A percentile compares a stretch with the other conserved stretches of the same genome.
These are phyloP conservation scores for Drosophila kanapiae DNA, from an alignment of 1,140 invertebrate species.

Conservation along the genomic window DNA sequence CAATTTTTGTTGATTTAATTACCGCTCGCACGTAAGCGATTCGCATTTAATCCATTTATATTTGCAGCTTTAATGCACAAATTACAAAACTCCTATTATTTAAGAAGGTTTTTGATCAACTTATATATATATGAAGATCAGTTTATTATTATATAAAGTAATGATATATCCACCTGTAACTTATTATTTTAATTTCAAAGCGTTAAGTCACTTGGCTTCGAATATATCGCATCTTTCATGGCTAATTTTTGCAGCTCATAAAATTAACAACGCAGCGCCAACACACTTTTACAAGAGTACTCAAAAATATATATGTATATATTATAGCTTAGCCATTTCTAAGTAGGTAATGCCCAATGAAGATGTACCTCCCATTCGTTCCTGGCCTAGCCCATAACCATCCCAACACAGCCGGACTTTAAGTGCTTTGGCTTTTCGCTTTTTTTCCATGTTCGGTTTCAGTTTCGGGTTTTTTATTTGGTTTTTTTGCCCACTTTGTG, in stretches of 20 bases:
- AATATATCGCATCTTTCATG: slow-evolving; percentile 5
- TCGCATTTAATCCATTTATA: slow-evolving; percentile 5
- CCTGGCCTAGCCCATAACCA: slow-evolving; percentile 21
- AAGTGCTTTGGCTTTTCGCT: slow-evolving; percentile 28
- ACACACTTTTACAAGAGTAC: slow-evolving; percentile 11
- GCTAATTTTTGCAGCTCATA: slow-evolving; percentile 15
- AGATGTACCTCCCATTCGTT: slow-evolving; percentile 14
- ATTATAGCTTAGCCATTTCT: neutral
- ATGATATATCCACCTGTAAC: neutral
- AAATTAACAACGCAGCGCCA: neutral
- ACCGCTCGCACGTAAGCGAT: slow-evolving; percentile 20
- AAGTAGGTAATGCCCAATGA: slow-evolving; percentile 21
- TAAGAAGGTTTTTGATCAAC: neutral
- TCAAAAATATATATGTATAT: neutral
- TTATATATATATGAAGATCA: neutral
- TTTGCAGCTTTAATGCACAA: slow-evolving; percentile 6
- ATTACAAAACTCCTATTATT: neutral
- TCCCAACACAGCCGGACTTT: slow-evolving; percentile 1
- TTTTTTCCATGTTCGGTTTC: slow-evolving; percentile 23
- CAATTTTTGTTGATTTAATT: slow-evolving; percentile 28
- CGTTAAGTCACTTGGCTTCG: neutral
- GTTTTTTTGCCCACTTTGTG: slow-evolving; percentile 30
- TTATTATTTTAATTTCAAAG: neutral
- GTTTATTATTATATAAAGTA: neutral
- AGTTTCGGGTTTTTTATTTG: neutral